Conservation (phyloP, 2,113 vertebrate species). For the Merops nubicus region DNA sequence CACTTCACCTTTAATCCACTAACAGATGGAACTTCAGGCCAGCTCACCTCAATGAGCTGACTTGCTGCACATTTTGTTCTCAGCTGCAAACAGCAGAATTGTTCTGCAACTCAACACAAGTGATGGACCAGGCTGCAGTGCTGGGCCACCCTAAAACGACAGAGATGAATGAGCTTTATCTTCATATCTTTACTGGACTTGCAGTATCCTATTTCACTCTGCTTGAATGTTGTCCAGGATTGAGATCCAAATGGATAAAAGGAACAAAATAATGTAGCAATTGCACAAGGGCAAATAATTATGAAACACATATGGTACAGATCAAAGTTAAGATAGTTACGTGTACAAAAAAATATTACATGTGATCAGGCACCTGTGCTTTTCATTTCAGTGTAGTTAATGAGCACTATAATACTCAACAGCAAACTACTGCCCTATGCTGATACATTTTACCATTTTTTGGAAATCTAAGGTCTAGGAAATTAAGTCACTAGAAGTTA, state of each 20-base stretch:
- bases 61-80: neutral
- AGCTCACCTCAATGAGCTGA: neutral
- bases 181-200: neutral
- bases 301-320: neutral
- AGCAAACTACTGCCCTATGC: neutral
- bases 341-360: neutral
- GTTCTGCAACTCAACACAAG: neutral
- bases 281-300: conserved; percentile 41
- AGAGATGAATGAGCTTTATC: neutral
- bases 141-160: neutral
- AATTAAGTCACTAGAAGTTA: neutral
- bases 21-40: neutral
- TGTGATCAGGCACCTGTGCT: neutral
- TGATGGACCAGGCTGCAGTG: neutral
- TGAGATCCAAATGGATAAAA: neutral
- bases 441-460: neutral
- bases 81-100: neutral
- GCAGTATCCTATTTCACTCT: neutral
- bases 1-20: neutral
- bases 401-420: neutral
- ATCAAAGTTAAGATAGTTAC: neutral
- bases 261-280: neutral
- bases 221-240: neutral
- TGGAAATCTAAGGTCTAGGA: conserved; percentile 13
- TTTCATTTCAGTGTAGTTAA: neutral